Conservation (phyloP, 2,113 vertebrate genomes). For the Macrotus californicus region DNA sequence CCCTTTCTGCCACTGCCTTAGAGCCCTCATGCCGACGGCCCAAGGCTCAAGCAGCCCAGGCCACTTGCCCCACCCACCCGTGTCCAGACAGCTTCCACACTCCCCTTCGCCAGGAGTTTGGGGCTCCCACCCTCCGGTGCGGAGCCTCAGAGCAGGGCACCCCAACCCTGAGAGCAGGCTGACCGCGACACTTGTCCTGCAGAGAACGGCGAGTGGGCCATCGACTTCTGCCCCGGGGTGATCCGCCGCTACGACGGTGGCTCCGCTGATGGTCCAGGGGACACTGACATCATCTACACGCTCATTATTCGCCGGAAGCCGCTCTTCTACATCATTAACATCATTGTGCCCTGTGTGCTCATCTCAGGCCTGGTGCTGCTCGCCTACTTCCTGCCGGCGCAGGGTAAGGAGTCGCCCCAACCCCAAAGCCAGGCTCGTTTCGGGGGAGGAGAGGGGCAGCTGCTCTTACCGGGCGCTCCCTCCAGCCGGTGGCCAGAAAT, state of each 20-base stretch:
- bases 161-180: background rate
- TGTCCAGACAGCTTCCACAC: background rate
- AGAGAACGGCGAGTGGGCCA: constrained; percentile 95
- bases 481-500: constrained; percentile 90
- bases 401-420: constrained; percentile 77
- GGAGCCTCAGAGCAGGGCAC: background rate
- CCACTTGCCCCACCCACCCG: background rate
- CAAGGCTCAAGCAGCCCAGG: background rate
- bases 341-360: constrained; percentile 91
- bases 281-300: constrained; percentile 85
- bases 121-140: background rate
- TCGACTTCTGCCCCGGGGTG: constrained; percentile 86
- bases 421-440: background rate
- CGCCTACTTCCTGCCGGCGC: constrained; percentile 90
- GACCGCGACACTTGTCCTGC: background rate
- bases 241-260: constrained; percentile 75
- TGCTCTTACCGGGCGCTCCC: background rate
- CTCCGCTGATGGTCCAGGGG: constrained; percentile 79
- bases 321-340: constrained; percentile 92
- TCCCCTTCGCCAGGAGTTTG: background rate
- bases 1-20: background rate
- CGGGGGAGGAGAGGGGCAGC: background rate
- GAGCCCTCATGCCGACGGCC: background rate
- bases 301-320: constrained; percentile 92
- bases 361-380: constrained; percentile 90